Base-by-base conservation (phyloP, 1,140 invertebrate genomes). In the Drosophila ananassae region DNA sequence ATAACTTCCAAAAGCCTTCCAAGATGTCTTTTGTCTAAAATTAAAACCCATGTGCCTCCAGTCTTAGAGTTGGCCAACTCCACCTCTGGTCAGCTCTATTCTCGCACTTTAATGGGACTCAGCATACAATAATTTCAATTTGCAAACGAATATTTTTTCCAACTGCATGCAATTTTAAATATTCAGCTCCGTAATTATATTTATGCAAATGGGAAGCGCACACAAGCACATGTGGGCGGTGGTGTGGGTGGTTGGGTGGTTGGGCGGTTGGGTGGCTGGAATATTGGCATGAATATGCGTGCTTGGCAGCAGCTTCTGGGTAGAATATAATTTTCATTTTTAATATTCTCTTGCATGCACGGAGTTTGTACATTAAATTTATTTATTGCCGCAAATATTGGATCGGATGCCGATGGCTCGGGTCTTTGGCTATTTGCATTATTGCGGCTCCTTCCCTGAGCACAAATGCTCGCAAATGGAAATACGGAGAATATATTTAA, bases 341-440 rank as follows among this genome's bases (percentile, higher is more conserved):
- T 90, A 90, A 90, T 90, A 90, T 90, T 76, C 87, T 89, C 75
- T 79, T 81, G 82, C 81, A 83, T 87, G 79, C 66, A 55, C 72
- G 78, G 79, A 87, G 84, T 83, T 89, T 73, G 75, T 80, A 80
- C 82, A 90, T 89, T 90, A 90, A 90, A 81, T 72, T 90, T 90
- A 89, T 89, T 90, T 90, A 90, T 90, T 90, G 79, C 58, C 64
- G 77, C 89, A 87, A 85, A 87, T 90, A 90, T 90, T 90, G 87
- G 82, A 90, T 90, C 83, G 75, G 83, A 89, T 89, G 79, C 62
- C 50, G 75, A 62, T 81, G 78, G 61, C 80, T 67, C 60, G 32
- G 72, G 30, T 53, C 72, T 64, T 47, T 57, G 54, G 55, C 54
- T 68, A 78, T 87, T 87, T 87, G 82, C 81, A 84, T 84, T 77